Base-by-base conservation (phyloP, 2,888 invertebrate species). In the Prosapia bicincta region DNA sequence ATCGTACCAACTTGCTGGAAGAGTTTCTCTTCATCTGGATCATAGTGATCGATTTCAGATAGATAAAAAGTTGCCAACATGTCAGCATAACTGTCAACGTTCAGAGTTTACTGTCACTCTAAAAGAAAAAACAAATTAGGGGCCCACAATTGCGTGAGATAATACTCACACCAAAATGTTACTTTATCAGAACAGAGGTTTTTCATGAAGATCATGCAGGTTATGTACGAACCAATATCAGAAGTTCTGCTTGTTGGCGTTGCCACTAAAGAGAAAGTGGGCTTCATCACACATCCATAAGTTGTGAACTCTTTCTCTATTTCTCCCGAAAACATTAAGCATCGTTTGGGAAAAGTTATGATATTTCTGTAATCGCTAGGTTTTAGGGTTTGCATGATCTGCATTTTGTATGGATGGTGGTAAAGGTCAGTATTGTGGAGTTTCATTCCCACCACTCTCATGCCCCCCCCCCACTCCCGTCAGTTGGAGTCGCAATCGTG, bases 1-100 rank as follows among this genome's bases (percentile, higher is more conserved):
- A 69, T 74, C 24, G 75, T 66, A 26, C 69, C 75, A 73, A 74
- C 75, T 78, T 78, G 76, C 43, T 76, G 73, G 43, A 79, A 78
- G 24, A 69, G 30, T 30, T 3, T 38, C 26, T 66, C 65, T 32
- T 24, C 67, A 66, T 32, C 13, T 25, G 28, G 23, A 66, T 68
- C 24, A 32, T 73, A n/a, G 2, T 67, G 1, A 73, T 73, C 26
- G 32, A 69, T 15, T 24, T n/a, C 32, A 26, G 68, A 68, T 13
- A 67, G n/a, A 68, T 10, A 30, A 32, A 68, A 73, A 30, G 7
- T 68, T 69, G 26, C 69, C 68, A 68, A 43, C 54, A 69, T 74
- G 26, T 73, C 32, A 30, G 67, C 73, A 32, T 73, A 73, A 26
- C 28, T n/a, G n/a, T n/a, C n/a, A n/a, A 30, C 5, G 67, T 67